Percentiles rank a stretch among this genome's conserved stretches.
These are phyloP conservation scores for Platycheirus rosarum DNA, from an alignment of 2,888 invertebrate genomes.

Conservation along the genomic window DNA sequence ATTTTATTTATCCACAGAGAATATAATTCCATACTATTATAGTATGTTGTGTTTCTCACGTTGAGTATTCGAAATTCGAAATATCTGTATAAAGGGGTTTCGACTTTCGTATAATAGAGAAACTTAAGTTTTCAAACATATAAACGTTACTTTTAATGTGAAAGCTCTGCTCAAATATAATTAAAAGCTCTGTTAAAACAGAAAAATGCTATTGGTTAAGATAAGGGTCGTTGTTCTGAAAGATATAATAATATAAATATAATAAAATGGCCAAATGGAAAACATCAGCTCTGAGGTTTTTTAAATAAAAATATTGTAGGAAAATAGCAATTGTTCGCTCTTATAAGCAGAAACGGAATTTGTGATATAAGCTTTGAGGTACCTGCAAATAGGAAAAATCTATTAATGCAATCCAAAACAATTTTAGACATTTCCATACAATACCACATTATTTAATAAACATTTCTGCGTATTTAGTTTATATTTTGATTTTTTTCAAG, in stretches of 20 bases:
- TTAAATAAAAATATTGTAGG: no score
- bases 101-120: constrained; percentile 1
- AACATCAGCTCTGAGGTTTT: constrained; percentile 11
- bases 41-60: not conserved
- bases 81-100: constrained; percentile 49
- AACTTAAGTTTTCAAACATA: constrained; percentile 29
- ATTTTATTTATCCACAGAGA: no score
- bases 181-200: constrained; percentile 59
- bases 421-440: no score
- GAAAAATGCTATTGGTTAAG: constrained; percentile 61
- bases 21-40: no score
- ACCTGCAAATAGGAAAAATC: no score
- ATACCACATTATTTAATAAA: no score
- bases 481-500: no score
- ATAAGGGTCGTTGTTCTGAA: constrained; percentile 48
- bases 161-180: constrained; percentile 36
- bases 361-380: no score
- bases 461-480: no score
- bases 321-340: no score
- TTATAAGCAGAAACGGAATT: no score
- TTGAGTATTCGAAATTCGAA: constrained; percentile 7
- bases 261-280: constrained; percentile 14
- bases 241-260: constrained; percentile 6
- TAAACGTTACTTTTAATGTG: constrained; percentile 11
- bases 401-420: no score